Evolutionary conservation across 2,888 invertebrate species (phyloP), one percentile per base, ranked within the genome.

Genomic region (Zonitis immaculata): DNA sequence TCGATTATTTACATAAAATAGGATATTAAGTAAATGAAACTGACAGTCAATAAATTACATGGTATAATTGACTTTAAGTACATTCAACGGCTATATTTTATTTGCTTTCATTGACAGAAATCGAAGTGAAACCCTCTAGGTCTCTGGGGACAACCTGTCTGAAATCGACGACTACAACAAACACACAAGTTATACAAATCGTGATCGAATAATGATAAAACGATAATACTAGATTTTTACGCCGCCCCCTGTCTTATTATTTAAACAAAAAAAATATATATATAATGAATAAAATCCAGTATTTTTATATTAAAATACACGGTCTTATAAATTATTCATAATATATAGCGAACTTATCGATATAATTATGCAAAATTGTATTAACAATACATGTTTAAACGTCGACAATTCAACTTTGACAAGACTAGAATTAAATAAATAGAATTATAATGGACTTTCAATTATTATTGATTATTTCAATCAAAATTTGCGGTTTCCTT

Each of bases 21-120:
- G 56, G 44, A 56, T 56, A 56, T 56, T 52, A 56, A 56, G 56
- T 49, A 56, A 56, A 56, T 56, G 49, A 56, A 56, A 56, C 49
- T 46, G 56, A 56, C 56, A 52, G 52, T 43, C 30, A 49, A 52
- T 56, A 56, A 56, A 56, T 56, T 56, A 52, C 49, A 30, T 46
- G 43, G 20, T 49, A 56, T 56, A 56, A 56, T 52, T 56, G 56
- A 44, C 52, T 56, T 42, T 56, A 56, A 56, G 56, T 56, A 52
- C 56, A 47, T 52, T 52, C 49, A 49, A 47, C 42, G 52, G 52
- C 49, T 42, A 52, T 56, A 56, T 56, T 56, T 56, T 56, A 56
- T 56, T 56, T 52, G 39, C 56, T 56, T 51, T 49, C 39, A 56
- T 56, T 52, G 56, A 56, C 56, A 56, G 56, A 52, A 56, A 56